Base-by-base conservation (phyloP, 1,140 invertebrate species). In the Penaeus chinensis region DNA sequence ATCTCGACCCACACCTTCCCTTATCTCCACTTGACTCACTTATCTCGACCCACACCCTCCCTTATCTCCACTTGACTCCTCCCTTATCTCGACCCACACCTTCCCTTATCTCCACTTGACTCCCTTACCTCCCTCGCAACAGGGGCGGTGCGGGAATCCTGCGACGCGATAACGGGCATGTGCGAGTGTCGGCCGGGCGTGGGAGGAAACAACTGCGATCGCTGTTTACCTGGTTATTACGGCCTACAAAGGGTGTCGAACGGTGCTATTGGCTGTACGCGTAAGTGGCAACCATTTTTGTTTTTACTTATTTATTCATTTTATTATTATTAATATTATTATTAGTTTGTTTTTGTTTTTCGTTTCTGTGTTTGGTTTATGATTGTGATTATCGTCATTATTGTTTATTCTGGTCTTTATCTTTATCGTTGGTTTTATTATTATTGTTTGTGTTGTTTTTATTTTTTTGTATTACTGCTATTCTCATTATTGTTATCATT, bases 171-270 rank as follows among this genome's bases (percentile, higher is more conserved):
- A 89, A 95, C 94, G 42, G 94, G 95, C 65, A 95, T 97, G 92
- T 99, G 96, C 92, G 93, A 94, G 22, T 98, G 97, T 91, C 95
- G 95, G 89, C 96, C 96, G 10, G 97, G 97, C 13, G 97, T 98
- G 5, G 96, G 96, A 18, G 97, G 97, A 16, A 92, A 94, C 18
- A 95, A 96, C 91, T 99, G 98, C 93, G 96, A 98, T 92, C 94
- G 96, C 80, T 99, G 97, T 92, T 95, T 97, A 92, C 95, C 96
- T 20, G 96, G 96, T 47, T 97, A 95, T 91, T 97, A 96, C 97
- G 97, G 97, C 13, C 92, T 98, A 85, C 95, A 96, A 61, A 95
- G 96, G 91, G 97, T 97, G 90, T 95, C 94, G 47, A 94, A 95
- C 27, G 96, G 96, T 62, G 95, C 95, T 92, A 94, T 94, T 90